These are phyloP conservation scores for Synergus laeviventris DNA, from an alignment of 2,888 invertebrate species.

Conservation along the genomic window DNA sequence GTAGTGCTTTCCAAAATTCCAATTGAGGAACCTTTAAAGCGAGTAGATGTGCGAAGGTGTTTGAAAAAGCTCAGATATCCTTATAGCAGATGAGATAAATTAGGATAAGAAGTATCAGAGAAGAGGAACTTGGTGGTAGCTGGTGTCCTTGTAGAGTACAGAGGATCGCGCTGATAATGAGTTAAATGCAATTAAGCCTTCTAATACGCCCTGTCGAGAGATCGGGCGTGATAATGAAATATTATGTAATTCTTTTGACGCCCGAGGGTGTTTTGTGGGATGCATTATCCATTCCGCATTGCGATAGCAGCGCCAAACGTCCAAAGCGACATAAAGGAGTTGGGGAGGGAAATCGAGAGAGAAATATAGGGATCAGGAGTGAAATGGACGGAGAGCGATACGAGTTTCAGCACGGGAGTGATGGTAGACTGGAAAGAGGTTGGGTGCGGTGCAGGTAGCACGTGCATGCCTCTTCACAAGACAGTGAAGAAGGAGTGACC, in stretches of 20 bases:
- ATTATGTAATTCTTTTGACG: conserved; percentile 68
- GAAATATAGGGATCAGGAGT: conserved; percentile 25
- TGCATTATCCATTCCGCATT: conserved; percentile 62
- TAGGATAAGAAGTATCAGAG: conserved; percentile 19
- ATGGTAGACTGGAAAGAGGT: conserved; percentile 30
- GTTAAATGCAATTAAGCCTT: conserved; percentile 57
- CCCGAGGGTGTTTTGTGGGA: conserved; percentile 63
- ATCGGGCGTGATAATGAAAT: conserved; percentile 68
- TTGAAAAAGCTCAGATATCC: not conserved
- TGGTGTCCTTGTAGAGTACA: conserved; percentile 26
- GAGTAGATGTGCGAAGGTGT: not conserved
- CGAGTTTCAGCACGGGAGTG: conserved; percentile 41
- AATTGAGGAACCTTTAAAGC: not conserved
- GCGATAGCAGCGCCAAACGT: conserved; percentile 60
- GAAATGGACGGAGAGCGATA: conserved; percentile 36
- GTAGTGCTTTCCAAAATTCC: not conserved
- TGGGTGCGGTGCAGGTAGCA: conserved; percentile 44
- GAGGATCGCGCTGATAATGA: conserved; percentile 55
- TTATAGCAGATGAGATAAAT: not conserved
- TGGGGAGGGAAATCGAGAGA: conserved; percentile 36
- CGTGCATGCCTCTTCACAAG: conserved; percentile 47
- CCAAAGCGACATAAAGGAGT: conserved; percentile 13
- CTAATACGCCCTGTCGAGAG: conserved; percentile 55
- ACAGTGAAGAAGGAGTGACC: conserved; percentile 67
- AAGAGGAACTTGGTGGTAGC: not conserved